These are phyloP conservation scores for Lomographa bimaculata DNA, from an alignment of 2,888 invertebrate genomes.

Conservation along the genomic window DNA sequence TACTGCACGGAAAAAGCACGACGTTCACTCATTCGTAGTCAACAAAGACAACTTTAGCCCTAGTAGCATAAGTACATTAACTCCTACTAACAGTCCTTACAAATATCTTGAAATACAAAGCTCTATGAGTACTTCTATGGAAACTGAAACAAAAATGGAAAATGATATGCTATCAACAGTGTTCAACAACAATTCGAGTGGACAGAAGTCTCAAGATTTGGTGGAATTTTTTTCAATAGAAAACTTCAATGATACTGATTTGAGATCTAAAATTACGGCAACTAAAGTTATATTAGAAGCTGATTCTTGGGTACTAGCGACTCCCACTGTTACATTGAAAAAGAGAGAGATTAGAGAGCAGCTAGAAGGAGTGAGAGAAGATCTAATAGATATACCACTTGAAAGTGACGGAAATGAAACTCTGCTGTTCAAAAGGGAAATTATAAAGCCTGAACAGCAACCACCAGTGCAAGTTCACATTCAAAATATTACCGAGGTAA, in stretches of 20 bases:
- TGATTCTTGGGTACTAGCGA: constrained; percentile 69
- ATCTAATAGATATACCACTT: constrained; percentile 68
- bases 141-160: constrained; percentile 31
- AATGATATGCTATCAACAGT: constrained; percentile 31
- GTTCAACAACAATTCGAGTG: constrained; percentile 15
- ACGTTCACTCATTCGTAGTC: constrained; percentile 73
- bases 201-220: constrained; percentile 25
- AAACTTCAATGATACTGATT: constrained; percentile 38
- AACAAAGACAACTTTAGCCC: constrained; percentile 59
- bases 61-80: constrained; percentile 22
- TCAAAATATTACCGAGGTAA: constrained; percentile 85
- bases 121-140: constrained; percentile 43
- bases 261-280: constrained; percentile 49
- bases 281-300: constrained; percentile 56
- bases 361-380: constrained; percentile 51
- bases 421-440: constrained; percentile 68
- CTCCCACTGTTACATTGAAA: constrained; percentile 58
- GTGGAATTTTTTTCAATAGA: constrained; percentile 49
- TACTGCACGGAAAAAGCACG: constrained; percentile 72
- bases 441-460: constrained; percentile 74
- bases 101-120: constrained; percentile 60
- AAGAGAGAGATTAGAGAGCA: constrained; percentile 63
- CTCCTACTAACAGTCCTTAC: constrained; percentile 50
- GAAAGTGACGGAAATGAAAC: constrained; percentile 70
- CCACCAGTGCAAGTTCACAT: constrained; percentile 86